phyloP scores from a whole-genome alignment of 2,113 vertebrate species.

The Colossoma macropomum region DNA sequence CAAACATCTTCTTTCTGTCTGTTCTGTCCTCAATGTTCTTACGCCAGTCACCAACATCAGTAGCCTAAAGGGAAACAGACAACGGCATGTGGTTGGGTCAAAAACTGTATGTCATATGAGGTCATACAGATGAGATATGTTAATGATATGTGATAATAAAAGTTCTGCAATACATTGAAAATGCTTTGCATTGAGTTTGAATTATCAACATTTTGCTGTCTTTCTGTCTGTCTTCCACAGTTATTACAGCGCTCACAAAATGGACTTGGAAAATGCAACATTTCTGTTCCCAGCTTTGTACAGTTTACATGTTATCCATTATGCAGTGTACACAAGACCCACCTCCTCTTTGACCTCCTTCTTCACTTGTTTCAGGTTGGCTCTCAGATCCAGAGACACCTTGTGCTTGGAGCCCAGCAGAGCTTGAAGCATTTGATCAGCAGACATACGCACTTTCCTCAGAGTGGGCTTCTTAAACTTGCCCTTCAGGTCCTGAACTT shows the following conservation, averaged over 20 bases:
- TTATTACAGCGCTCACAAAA: neutral
- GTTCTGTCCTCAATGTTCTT: constrained; percentile 93
- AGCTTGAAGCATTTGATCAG: constrained; percentile 87
- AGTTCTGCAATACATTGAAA: neutral
- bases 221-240: too few species aligned
- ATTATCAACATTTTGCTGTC: too few species aligned
- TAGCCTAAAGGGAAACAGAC: neutral
- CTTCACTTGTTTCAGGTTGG: constrained; percentile 92
- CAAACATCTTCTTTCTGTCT: constrained; percentile 97
- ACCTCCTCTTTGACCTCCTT: constrained; percentile 91
- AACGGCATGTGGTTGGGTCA: too few species aligned
- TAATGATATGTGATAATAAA: neutral
- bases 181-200: too few species aligned
- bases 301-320: too few species aligned
- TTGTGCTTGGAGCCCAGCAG: constrained; percentile 92
- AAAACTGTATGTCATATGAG: too few species aligned
- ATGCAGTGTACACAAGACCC: constrained; percentile 6
- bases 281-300: too few species aligned
- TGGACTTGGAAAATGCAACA: too few species aligned
- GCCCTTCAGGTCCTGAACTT: constrained; percentile 85
- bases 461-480: constrained; percentile 89
- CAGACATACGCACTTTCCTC: constrained; percentile 85
- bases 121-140: too few species aligned
- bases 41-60: constrained; percentile 85
- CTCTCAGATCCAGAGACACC: constrained; percentile 88